phyloP scores from a whole-genome alignment of 2,113 vertebrate species.

The Lophura nycthemera region DNA sequence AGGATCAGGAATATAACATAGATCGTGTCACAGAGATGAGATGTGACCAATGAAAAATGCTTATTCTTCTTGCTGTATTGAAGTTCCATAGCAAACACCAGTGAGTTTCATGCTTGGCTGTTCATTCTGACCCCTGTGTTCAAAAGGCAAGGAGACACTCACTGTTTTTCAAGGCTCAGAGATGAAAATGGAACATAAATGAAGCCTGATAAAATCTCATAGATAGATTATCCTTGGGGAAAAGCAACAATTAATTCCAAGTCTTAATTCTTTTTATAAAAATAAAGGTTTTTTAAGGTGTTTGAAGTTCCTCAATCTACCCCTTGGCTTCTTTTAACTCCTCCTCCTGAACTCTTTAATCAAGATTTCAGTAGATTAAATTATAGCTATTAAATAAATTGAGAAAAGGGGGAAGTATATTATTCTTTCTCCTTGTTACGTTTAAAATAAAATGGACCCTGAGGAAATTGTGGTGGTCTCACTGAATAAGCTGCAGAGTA shows the following conservation, averaged over 20 bases:
- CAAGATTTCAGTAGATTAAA: slow-evolving; percentile 30
- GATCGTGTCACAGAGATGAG: not conserved
- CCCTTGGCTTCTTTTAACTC: slow-evolving; percentile 21
- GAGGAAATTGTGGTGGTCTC: not conserved
- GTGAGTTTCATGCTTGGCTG: not conserved
- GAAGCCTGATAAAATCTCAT: slow-evolving; percentile 12
- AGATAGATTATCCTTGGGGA: not conserved
- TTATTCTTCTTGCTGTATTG: not conserved
- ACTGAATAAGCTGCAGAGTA: not conserved
- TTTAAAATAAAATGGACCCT: not conserved
- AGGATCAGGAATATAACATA: not conserved
- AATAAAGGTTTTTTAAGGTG: not conserved
- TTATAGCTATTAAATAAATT: slow-evolving; percentile 33
- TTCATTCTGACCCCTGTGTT: not conserved
- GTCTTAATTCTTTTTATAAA: slow-evolving; percentile 11
- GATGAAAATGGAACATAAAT: slow-evolving; percentile 6
- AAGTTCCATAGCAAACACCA: not conserved
- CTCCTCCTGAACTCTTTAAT: slow-evolving; percentile 25
- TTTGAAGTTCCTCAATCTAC: slow-evolving; percentile 33
- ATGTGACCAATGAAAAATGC: not conserved
- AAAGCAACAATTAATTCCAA: slow-evolving; percentile 8
- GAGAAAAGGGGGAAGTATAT: not conserved
- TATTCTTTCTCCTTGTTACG: not conserved
- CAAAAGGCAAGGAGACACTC: not conserved
- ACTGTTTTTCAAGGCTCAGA: not conserved